Evolutionary conservation across 2,797 vertebrate species (phyloP), one percentile per base, ranked within the genome.

Genomic region (Myripristis murdjan): DNA sequence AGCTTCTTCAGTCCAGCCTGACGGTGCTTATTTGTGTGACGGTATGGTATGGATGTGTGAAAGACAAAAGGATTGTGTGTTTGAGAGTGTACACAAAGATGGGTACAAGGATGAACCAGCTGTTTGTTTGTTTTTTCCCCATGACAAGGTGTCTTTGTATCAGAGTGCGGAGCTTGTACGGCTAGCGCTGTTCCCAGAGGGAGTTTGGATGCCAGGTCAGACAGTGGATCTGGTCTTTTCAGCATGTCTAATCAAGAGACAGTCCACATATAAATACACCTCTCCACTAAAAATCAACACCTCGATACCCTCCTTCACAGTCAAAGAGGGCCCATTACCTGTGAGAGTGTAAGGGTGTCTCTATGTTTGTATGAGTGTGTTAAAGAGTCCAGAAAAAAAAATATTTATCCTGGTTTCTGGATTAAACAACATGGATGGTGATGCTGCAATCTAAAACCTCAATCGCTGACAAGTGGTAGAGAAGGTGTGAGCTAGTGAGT

Each of bases 211-310:
- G 14, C 23, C 49, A 16, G 11, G 14, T 52, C 49, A 52, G 49
- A 52, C 28, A 24, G 22, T 52, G 14, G 23, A 52, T 24, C 23
- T 15, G 23, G 22, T 12, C 48, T 48, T 51, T 51, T 14, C 48
- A 26, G 23, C 24, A 22, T 26, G 49, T 14, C 23, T 24, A 24
- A 49, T 47, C 35, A 26, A 52, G 49, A 52, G 49, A 52, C 12
- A 24, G 4, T 7, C 23, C 11, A 49, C 49, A 52, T 52, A 52
- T 52, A 52, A 23, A 51, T 26, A 52, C 24, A 52, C 49, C 49
- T 24, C 23, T 15, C 5, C 49, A 24, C 23, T 52, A 26, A 52
- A 14, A 52, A 23, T 52, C 23, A 22, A 3, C 22, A 23, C 7
- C 49, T 18, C 16, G 11, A 47, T 20, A 49, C 18, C 22, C 23